Evolutionary conservation across 2,113 vertebrate species (phyloP).

Genomic region (Elephas maximus): DNA sequence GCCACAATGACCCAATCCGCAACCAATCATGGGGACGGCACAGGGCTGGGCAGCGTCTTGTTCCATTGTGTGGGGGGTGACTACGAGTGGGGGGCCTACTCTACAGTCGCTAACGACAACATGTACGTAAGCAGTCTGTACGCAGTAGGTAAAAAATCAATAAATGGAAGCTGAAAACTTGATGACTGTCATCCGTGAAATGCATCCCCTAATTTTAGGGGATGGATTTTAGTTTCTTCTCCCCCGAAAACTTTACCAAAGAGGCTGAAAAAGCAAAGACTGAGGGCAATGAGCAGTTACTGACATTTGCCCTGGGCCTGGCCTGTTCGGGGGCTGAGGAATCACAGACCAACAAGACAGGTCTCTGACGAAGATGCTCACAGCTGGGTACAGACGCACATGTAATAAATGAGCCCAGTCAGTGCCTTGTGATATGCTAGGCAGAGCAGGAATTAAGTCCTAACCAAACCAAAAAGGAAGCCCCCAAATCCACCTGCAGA

Average conservation of each 20-base stretch:
- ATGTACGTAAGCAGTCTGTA: background rate
- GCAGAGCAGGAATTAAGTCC: background rate
- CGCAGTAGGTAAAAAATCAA: background rate
- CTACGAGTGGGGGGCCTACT: background rate
- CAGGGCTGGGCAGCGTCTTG: too few relatives aligned
- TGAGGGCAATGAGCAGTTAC: accelerated
- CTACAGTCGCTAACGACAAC: background rate
- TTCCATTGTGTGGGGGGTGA: too few relatives aligned
- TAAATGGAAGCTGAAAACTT: background rate
- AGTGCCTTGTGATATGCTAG: accelerated
- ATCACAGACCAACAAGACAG: accelerated
- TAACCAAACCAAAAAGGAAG: background rate
- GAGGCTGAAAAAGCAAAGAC: background rate
- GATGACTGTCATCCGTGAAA: background rate
- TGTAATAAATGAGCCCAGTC: accelerated
- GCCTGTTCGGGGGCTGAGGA: background rate
- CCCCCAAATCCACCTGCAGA: accelerated
- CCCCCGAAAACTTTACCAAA: background rate
- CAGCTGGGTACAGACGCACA: accelerated
- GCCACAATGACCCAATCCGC: background rate
- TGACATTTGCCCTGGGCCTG: background rate
- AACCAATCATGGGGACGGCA: background rate
- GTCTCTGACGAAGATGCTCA: background rate
- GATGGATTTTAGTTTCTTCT: background rate
- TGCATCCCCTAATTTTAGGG: accelerated